Percentiles rank a stretch among this genome's conserved stretches.
phyloP scores from a whole-genome alignment of 2,113 vertebrate species.

The Uria aalge region DNA sequence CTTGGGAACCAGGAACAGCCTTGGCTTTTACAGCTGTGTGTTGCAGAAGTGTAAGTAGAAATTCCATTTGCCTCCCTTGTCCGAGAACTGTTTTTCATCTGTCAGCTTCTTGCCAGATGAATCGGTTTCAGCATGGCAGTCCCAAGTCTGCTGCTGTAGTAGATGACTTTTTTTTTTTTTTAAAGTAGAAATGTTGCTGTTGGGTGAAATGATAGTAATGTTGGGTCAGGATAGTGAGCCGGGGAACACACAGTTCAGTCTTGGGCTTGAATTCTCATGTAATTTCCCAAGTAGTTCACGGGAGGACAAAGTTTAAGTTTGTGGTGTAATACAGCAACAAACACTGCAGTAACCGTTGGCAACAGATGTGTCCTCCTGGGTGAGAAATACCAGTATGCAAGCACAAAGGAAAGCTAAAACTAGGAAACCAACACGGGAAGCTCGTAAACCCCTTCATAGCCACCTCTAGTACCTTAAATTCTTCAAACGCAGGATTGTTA shows the following conservation, averaged over 20 bases:
- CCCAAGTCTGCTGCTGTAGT: rapidly evolving
- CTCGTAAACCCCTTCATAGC: no score
- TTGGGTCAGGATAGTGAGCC: not conserved
- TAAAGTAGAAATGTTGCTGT: not conserved
- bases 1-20: not conserved
- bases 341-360: not conserved
- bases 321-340: not conserved
- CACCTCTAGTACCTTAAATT: not conserved
- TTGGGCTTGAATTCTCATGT: not conserved
- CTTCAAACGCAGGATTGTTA: not conserved
- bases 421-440: rapidly evolving
- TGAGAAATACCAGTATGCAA: not conserved
- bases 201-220: rapidly evolving
- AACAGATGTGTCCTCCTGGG: rapidly evolving
- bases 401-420: not conserved
- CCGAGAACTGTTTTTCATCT: not conserved
- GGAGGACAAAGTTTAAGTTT: not conserved
- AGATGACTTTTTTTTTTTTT: no score
- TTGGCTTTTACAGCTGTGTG: not conserved
- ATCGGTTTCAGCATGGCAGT: not conserved
- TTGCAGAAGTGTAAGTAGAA: not conserved
- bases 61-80: not conserved
- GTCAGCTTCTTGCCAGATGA: not conserved
- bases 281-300: not conserved
- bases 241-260: rapidly evolving